Evolutionary conservation across 2,888 invertebrate species (phyloP).

Genomic region (Hedya salicella): DNA sequence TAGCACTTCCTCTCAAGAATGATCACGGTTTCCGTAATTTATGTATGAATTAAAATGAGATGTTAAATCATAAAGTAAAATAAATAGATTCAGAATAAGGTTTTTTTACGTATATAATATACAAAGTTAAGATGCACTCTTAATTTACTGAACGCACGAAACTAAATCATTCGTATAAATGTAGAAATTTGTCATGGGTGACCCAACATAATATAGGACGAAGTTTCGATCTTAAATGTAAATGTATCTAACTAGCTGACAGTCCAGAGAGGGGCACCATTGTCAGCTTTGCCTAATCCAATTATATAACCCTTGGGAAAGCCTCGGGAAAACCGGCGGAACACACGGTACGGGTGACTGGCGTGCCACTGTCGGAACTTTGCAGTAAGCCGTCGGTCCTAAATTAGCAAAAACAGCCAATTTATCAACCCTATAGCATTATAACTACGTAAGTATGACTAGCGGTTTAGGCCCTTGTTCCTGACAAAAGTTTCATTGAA

Average conservation of each 20-base stretch:
- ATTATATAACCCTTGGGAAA: conserved; percentile 60
- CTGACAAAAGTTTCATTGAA: no score
- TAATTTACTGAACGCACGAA: not conserved
- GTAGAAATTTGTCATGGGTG: conserved; percentile 40
- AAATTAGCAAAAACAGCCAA: conserved; percentile 16
- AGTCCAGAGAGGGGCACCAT: conserved; percentile 41
- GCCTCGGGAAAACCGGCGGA: conserved; percentile 48
- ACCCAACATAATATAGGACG: conserved; percentile 52
- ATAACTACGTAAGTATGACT: no score
- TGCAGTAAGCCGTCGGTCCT: conserved; percentile 20
- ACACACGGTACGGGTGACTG: conserved; percentile 32
- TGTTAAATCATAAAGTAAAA: not conserved
- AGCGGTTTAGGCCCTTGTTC: no score
- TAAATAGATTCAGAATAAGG: not conserved
- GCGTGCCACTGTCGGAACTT: conserved; percentile 30
- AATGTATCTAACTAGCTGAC: conserved; percentile 53
- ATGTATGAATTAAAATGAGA: not conserved
- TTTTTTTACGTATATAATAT: not conserved
- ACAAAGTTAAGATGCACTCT: not conserved
- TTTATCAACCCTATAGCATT: no score
- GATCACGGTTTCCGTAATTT: not conserved
- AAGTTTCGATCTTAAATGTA: conserved; percentile 54
- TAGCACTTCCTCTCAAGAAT: conserved; percentile 26
- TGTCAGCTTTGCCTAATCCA: conserved; percentile 56
- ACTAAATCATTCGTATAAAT: not conserved